Base-by-base conservation (phyloP, 1,140 invertebrate species). In the Lepidurus packardi region DNA sequence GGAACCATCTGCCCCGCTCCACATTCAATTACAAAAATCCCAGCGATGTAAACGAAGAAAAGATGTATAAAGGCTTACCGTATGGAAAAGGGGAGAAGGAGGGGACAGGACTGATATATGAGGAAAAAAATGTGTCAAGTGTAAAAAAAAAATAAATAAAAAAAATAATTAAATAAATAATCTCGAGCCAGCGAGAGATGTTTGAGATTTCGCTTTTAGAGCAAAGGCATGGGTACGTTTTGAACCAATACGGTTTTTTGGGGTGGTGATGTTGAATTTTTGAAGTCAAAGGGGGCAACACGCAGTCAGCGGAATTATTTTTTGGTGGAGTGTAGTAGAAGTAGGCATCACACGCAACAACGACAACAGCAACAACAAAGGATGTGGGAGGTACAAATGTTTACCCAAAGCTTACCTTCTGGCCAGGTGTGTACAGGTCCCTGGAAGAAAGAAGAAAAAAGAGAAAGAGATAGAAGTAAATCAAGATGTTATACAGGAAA, bases 381-480 rank as follows among this genome's bases (percentile, higher is more conserved):
- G 53, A 65, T 65, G 53, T 65, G 53, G 53, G 53, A 65, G 53
- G 53, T n/a, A 65, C 53, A 65, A 65, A n/a, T 65, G 7, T 65
- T 13, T n/a, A 65, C 53, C 53, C 53, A 65, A 65, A 65, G 53
- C 53, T 65, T 65, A 65, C 53, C 53, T 65, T 65, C 53, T 65
- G 53, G 53, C 53, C 53, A 65, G 53, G 53, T 65, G 53, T 65
- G 53, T 65, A 65, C 53, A 65, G 53, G 53, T 65, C 53, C 53
- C 53, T 65, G 53, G 53, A 65, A 65, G 53, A 65, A 65, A 65
- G 53, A 65, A 65, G 53, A 65, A 65, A 65, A 65, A 65, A 65
- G 53, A 65, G 53, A 65, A 65, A 65, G 53, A 65, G 53, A 65
- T 65, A 65, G 53, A 65, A 65, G 53, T 65, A 65, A 65, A 65